Evolutionary conservation across 2,113 vertebrate species (phyloP), one percentile per base, ranked within the genome.

Genomic region (Daphoenositta chrysoptera): DNA sequence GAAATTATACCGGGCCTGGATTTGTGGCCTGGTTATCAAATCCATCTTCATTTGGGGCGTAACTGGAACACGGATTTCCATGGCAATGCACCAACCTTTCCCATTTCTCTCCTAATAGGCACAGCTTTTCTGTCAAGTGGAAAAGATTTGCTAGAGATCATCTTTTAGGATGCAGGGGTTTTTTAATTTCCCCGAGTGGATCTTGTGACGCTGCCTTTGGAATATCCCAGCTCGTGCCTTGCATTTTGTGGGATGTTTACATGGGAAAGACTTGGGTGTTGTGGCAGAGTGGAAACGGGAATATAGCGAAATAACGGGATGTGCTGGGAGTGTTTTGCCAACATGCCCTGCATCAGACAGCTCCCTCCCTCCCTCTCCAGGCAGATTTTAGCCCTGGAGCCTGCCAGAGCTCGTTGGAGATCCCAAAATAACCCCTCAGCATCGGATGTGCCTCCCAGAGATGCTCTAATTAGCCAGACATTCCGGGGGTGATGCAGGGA

Each of bases 61-160:
- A 37, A 81, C 7, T 58, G 77, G 60, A 42, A 7, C 80, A n/a
- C 44, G 60, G 2, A 3, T 94, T 92, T 27, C 4, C 3, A 0
- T 12, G 47, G 54, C 30, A 42, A 1, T n/a, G 47, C 69, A 60
- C 83, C 87, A 39, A 45, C 17, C 70, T 91, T 8, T 64, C 65
- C 91, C 51, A 2, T 91, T 94, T 91, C 83, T 94, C 40, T 91
- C 80, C 53, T 51, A 47, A 77, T 87, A 87, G 91, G 94, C 91
- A 50, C 93, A 81, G 66, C 93, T 90, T 90, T 96, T 89, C 35
- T 45, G 51, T 73, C 64, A 7, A 89, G 80, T 83, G 91, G 95
- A 82, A 95, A 92, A 75, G 64, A 73, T 68, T 66, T 84, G 64
- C 4, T 75, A 83, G 95, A 79, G 69, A 78, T 84, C 93, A 84